phyloP scores from a whole-genome alignment of 2,888 invertebrate species.

The Chaitophorus viminalis region DNA sequence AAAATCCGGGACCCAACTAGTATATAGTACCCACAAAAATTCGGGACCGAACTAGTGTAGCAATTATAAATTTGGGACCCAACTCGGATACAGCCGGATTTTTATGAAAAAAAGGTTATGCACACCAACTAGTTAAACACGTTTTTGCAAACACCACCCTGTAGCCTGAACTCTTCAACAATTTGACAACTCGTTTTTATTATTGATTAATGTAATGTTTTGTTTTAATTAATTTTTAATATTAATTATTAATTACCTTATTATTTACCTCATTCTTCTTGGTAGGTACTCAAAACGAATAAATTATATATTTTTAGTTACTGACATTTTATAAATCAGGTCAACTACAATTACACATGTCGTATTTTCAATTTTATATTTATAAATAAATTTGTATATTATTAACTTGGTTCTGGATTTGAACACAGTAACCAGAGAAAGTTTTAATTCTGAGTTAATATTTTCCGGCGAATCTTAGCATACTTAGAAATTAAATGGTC shows the following conservation, averaged over 20 bases:
- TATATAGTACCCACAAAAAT: no score
- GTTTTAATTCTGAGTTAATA: conserved; percentile 31
- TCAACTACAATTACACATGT: neutral
- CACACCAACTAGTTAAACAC: neutral
- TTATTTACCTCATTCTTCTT: neutral
- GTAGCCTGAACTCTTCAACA: no score
- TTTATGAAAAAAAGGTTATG: no score
- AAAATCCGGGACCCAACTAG: no score
- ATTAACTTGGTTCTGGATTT: conserved; percentile 46
- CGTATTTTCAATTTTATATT: conserved; percentile 3
- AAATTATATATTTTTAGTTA: conserved; percentile 1
- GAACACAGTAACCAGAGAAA: conserved; percentile 52
- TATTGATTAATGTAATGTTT: neutral
- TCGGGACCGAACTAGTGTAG: no score
- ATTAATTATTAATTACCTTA: neutral
- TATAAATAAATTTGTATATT: conserved; percentile 30
- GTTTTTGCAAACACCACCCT: neutral
- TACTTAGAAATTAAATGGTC: conserved; percentile 46
- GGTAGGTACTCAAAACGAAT: neutral
- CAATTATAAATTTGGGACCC: no score
- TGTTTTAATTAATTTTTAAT: neutral
- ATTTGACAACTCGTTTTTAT: neutral
- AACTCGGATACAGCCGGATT: no score
- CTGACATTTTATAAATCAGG: neutral
- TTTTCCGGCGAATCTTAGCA: conserved; percentile 35